A percentile compares a stretch with the other conserved stretches of the same genome.
phyloP scores from a whole-genome alignment of 2,113 vertebrate species.

The Toxotes chatareus region DNA sequence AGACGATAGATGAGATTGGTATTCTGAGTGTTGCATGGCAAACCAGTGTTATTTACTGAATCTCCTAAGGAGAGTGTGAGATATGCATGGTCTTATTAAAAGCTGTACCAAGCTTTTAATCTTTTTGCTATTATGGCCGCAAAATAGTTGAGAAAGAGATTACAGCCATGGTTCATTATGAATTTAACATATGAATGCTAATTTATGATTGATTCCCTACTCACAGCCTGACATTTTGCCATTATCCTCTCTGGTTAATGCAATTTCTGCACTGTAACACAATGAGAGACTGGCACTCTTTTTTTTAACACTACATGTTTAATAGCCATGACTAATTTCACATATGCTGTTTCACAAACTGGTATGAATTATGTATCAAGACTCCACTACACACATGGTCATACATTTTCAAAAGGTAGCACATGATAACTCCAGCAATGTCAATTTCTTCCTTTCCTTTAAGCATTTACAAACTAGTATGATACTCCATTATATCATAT shows the following conservation, averaged over 20 bases:
- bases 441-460: background rate
- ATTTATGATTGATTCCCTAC: constrained; percentile 31
- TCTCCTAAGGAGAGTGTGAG: background rate
- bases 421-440: constrained; percentile 3
- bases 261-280: constrained; percentile 18
- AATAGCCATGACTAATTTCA: constrained; percentile 37
- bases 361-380: constrained; percentile 29
- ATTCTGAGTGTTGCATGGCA: constrained; percentile 16
- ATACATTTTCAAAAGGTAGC: constrained; percentile 9
- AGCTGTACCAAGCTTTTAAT: constrained; percentile 7
- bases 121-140: background rate
- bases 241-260: constrained; percentile 28
- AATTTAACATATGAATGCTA: constrained; percentile 30
- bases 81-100: constrained; percentile 13
- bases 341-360: constrained; percentile 31
- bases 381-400: constrained; percentile 10
- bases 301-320: constrained; percentile 25
- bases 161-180: constrained; percentile 14
- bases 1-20: background rate
- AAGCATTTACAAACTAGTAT: background rate
- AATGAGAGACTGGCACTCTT: constrained; percentile 17
- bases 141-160: constrained; percentile 17
- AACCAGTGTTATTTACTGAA: constrained; percentile 20
- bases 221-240: constrained; percentile 29
- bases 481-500: background rate